Conservation (phyloP, 2,888 invertebrate species). For the Hemithea aestivaria region DNA sequence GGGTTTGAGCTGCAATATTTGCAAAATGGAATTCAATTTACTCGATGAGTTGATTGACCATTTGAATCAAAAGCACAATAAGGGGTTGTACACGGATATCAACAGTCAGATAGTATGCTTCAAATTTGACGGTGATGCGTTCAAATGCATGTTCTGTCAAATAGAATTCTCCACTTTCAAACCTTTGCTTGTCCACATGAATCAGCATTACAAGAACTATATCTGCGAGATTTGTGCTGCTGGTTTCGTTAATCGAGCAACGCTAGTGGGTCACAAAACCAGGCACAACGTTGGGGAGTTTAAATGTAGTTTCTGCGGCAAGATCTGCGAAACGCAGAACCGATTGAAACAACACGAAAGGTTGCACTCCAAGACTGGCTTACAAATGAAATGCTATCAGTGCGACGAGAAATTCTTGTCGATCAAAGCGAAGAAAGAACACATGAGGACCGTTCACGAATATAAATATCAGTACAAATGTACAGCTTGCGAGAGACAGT, state of each 20-base stretch:
- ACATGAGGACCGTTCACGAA: too few species aligned
- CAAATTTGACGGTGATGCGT: constrained; percentile 24
- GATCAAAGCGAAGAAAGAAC: too few species aligned
- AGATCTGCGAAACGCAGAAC: constrained; percentile 36
- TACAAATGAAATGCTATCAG: too few species aligned
- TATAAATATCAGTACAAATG: too few species aligned
- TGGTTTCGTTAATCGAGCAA: constrained; percentile 42
- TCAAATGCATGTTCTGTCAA: constrained; percentile 24
- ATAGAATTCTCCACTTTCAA: constrained; percentile 18
- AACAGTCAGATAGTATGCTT: constrained; percentile 34
- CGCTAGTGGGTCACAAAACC: constrained; percentile 34
- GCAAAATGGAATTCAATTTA: constrained; percentile 12
- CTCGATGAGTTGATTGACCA: constrained; percentile 25
- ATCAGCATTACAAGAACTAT: constrained; percentile 47
- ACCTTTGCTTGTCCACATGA: constrained; percentile 21
- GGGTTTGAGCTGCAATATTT: constrained; percentile 28
- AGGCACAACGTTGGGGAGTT: constrained; percentile 39
- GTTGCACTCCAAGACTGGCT: too few species aligned
- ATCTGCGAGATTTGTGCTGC: constrained; percentile 46
- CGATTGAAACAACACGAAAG: constrained; percentile 2
- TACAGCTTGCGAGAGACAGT: too few species aligned
- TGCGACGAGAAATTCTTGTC: too few species aligned
- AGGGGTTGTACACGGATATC: constrained; percentile 24
- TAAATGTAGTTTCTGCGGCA: constrained; percentile 41
- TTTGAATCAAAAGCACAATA: constrained; percentile 22